Base-by-base conservation (phyloP, 2,888 invertebrate species). In the Epirrhoe tristata region DNA sequence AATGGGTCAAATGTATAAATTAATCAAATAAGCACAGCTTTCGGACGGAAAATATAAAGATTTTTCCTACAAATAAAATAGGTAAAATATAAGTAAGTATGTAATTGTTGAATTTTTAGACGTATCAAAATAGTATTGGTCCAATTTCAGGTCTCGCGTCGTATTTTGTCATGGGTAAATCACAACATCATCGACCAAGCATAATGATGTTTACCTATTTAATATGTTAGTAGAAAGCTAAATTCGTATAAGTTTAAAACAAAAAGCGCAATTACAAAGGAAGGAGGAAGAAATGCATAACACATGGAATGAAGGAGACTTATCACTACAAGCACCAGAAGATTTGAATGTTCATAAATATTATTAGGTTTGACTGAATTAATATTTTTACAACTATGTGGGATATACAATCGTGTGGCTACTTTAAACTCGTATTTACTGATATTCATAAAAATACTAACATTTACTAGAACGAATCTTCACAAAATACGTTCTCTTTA, bases 281-380 rank as follows among this genome's bases (percentile, higher is more conserved):
- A 70, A 74, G 72, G 75, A 77, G 73, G 75, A 76, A 77, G 80
- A 87, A 87, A 86, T 87, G 85, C 84, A 88, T 81, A n/a, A 83
- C 76, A 82, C 77, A 81, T 91, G 91, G 89, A 91, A 91, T 91
- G 89, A 83, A 86, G 85, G 87, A 87, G 79, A 84, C 91, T 91
- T 91, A 92, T 79, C 77, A 80, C 90, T 91, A 92, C 82, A 92
- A 92, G 92, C 92, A 92, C 92, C 92, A 91, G 87, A 89, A 87
- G 82, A 86, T 88, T 85, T 77, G 75, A 85, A 83, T 81, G 79
- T 84, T 82, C 80, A 74, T 71, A 58, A 36, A 39, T 10, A 39
- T 64, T 61, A 34, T 52, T n/a, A n/a, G 55, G 68, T 67, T 66
- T 81, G 80, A 82, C 77, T 77, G 81, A 81, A 74, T 77, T 79